These are phyloP conservation scores for Radopholus similis DNA, from an alignment of 1,140 invertebrate species.

Conservation along the genomic window DNA sequence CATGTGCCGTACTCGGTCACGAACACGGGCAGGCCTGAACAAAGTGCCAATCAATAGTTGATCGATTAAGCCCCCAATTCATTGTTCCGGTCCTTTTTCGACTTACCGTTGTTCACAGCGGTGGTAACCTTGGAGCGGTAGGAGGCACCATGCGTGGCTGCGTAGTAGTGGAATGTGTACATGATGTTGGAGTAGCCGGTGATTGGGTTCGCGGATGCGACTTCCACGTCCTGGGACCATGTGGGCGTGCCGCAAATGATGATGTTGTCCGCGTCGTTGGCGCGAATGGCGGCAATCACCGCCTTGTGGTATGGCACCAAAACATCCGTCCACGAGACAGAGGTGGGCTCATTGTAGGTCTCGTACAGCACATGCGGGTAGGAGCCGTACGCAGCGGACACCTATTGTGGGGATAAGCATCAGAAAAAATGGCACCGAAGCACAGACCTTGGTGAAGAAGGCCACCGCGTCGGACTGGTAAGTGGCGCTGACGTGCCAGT, in stretches of 20 bases:
- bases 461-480: neutral
- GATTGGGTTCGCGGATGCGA: constrained; percentile 4
- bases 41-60: no score
- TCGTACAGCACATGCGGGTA: no score
- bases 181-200: neutral
- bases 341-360: neutral
- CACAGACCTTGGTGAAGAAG: no score
- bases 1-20: constrained; percentile 11
- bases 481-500: constrained; percentile 4
- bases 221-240: neutral
- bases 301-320: neutral
- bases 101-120: neutral
- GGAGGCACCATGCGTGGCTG: neutral
- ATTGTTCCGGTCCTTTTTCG: neutral
- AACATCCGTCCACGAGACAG: neutral
- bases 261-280: neutral
- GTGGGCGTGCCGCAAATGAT: constrained; percentile 10
- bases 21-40: neutral
- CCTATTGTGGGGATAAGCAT: neutral
- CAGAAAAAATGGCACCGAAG: no score
- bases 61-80: no score
- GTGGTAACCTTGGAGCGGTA: neutral
- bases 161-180: constrained; percentile 6
- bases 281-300: constrained; percentile 1
- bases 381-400: neutral